phyloP scores from a whole-genome alignment of 2,797 vertebrate genomes.

The Xenopus petersii region DNA sequence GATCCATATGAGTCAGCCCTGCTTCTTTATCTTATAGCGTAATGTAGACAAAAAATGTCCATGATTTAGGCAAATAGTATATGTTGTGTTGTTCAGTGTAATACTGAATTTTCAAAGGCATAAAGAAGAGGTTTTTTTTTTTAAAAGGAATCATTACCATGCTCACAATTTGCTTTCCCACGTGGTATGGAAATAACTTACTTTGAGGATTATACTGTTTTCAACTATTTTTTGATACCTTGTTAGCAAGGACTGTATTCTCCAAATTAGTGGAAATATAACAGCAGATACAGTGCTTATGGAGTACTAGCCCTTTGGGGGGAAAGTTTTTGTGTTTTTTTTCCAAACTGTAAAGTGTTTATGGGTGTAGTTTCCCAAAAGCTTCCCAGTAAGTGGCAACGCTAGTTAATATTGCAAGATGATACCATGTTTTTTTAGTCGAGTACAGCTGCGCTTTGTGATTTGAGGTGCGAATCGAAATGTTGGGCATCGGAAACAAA shows the following conservation, averaged over 20 bases:
- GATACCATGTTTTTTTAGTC: not conserved
- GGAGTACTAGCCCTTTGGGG: not conserved
- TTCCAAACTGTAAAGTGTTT: constrained; percentile 44
- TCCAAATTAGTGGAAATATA: constrained; percentile 13
- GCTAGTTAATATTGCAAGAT: not conserved
- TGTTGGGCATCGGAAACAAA: too few relatives aligned
- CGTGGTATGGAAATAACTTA: constrained; percentile 3
- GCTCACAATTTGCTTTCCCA: constrained; percentile 38
- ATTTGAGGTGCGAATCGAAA: too few relatives aligned
- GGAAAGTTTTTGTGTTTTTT: not conserved
- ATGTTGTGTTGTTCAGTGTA: too few relatives aligned
- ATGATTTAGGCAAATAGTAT: too few relatives aligned
- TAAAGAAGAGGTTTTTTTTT: too few relatives aligned
- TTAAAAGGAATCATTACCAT: constrained; percentile 10
- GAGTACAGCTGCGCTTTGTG: too few relatives aligned
- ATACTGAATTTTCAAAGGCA: too few relatives aligned
- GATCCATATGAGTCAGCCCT: too few relatives aligned
- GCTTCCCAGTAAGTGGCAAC: not conserved
- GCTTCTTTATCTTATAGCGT: too few relatives aligned
- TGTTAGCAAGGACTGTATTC: constrained; percentile 6
- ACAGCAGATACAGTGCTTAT: not conserved
- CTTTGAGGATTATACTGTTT: constrained; percentile 20
- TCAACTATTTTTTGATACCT: constrained; percentile 49
- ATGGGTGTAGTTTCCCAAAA: constrained; percentile 16
- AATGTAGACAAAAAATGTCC: too few relatives aligned